Conservation (phyloP, 2,888 invertebrate genomes). For the Odontocolon sp. region DNA sequence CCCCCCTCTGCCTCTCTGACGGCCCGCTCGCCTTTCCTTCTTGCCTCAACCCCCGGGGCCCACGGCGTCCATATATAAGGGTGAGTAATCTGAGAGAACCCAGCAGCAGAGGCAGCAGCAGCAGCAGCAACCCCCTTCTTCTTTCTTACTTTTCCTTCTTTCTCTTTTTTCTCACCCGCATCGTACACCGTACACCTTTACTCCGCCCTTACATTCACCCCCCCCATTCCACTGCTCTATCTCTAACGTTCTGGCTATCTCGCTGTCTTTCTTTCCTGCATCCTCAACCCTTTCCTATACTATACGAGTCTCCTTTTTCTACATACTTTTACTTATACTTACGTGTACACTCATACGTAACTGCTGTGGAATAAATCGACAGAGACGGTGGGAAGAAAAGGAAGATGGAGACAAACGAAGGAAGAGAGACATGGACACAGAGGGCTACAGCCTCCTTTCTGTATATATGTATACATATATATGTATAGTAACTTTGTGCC, state of each 20-base stretch:
- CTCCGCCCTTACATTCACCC: constrained; percentile 55
- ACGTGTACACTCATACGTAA: constrained; percentile 49
- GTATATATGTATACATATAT: too few species aligned
- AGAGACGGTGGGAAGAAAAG: constrained; percentile 9
- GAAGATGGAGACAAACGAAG: constrained; percentile 14
- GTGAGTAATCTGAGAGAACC: constrained; percentile 75
- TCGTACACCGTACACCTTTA: constrained; percentile 55
- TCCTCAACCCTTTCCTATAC: constrained; percentile 61
- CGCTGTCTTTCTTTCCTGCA: constrained; percentile 5
- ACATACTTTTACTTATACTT: constrained; percentile 57
- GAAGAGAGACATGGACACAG: constrained; percentile 23
- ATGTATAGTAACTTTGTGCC: too few species aligned
- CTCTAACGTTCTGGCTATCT: constrained; percentile 1
- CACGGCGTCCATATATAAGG: constrained; percentile 77
- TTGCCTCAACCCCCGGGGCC: constrained; percentile 37
- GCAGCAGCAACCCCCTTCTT: constrained; percentile 22
- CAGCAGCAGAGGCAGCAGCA: constrained; percentile 43
- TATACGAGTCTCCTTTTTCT: constrained; percentile 46
- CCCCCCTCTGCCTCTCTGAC: constrained; percentile 63
- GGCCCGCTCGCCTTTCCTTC: constrained; percentile 59
- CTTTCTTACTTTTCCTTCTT: constrained; percentile 44
- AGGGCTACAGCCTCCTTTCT: constrained; percentile 5
- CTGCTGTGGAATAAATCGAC: constrained; percentile 47
- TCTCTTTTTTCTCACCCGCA: constrained; percentile 63
- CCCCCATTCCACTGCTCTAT: constrained; percentile 15